Percentiles rank a stretch among this genome's conserved stretches.
phyloP scores from a whole-genome alignment of 2,113 vertebrate genomes.

The Thinocorus orbignyianus region DNA sequence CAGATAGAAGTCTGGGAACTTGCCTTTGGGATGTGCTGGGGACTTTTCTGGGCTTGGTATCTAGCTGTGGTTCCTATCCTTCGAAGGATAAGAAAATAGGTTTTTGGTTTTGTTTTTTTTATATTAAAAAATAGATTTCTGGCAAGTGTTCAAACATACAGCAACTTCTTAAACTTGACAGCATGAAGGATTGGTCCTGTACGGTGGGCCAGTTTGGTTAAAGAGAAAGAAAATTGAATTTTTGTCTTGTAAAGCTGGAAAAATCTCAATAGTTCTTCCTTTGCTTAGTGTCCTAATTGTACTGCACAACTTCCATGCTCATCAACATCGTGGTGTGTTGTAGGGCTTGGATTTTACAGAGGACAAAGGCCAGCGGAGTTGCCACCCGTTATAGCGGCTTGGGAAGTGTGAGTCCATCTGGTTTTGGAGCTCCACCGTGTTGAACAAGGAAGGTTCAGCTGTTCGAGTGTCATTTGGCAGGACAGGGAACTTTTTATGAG shows the following conservation, averaged over 20 bases:
- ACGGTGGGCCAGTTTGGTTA: background rate
- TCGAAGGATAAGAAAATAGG: background rate
- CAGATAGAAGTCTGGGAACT: background rate
- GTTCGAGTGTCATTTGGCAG: background rate
- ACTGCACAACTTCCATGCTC: accelerated
- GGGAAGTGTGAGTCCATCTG: accelerated
- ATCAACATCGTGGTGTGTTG: background rate
- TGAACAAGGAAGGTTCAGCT: background rate
- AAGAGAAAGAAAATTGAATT: background rate
- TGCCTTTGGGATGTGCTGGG: background rate
- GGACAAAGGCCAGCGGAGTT: background rate
- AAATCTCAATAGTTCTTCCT: background rate
- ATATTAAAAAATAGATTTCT: background rate
- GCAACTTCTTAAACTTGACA: background rate
- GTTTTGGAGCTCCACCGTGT: background rate
- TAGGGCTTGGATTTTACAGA: background rate
- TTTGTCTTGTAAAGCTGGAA: background rate
- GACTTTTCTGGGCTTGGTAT: background rate
- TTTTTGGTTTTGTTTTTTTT: background rate
- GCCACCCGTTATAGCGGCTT: background rate
- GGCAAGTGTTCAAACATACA: background rate
- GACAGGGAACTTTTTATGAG: background rate
- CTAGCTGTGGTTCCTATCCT: background rate
- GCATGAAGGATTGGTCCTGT: background rate
- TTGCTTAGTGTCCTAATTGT: background rate